Evolutionary conservation across 2,113 vertebrate species (phyloP), one percentile per base, ranked within the genome.

Genomic region (Hyperopisus bebe): DNA sequence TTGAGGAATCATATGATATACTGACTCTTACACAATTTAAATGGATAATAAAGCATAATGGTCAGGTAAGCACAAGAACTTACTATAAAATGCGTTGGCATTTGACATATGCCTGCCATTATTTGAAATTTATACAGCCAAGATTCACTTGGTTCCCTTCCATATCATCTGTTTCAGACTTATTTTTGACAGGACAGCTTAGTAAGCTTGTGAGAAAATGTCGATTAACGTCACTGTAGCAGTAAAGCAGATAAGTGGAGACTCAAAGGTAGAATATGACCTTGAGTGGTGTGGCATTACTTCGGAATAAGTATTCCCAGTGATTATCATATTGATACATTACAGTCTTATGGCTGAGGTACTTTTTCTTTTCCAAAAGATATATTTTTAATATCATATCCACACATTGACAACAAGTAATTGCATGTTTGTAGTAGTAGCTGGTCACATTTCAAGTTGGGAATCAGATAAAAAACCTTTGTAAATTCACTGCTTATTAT

Each of bases 91-190:
- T 46, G 21, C 6, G 80, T 21, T 39, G 80, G 80, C 35, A 46
- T 42, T 46, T 83, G 80, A 83, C 35, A 42, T 46, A 21, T 44
- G 35, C 17, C 80, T 10, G 80, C 80, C 42, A 42, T 83, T 39
- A 19, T 42, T 42, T 42, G 42, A 83, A 83, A 83, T 70, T 70
- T 70, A 31, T 70, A 31, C 35, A 83, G 42, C 21, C 8, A 46
- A 46, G 42, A 39, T 44, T 58, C 44, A 35, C 58, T n/a, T 27
- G 87, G 42, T 42, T 31, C 39, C 53, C 42, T 58, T 70, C 31
- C 51, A 31, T 70, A 88, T 88, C 58, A 70, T 70, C 58, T 88
- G 55, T 47, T 88, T 70, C 58, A 48, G 46, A 58, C 58, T 70
- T 39, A 55, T 46, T 58, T 70, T 39, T 66, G 58, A 88, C 53